These are phyloP conservation scores for Platygyra sinensis DNA, from an alignment of 64 coral and sea anemone species.

Conservation along the genomic window DNA sequence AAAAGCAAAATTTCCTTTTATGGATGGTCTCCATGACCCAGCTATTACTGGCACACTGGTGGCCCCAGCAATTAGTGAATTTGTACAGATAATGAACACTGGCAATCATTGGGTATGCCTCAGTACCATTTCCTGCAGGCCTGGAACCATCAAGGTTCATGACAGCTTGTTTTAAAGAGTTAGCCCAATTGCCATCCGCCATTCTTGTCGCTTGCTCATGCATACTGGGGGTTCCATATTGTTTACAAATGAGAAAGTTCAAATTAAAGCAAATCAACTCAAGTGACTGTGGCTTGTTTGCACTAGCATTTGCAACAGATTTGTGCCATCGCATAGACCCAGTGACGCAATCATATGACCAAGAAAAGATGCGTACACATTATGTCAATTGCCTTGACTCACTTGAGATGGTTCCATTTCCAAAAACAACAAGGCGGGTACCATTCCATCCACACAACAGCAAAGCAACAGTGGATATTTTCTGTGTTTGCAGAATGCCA, in stretches of 20 bases:
- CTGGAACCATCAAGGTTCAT: constrained; percentile 53
- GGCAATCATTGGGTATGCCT: constrained; percentile 57
- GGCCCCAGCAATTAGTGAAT: constrained; percentile 36
- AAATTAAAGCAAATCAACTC: constrained; percentile 46
- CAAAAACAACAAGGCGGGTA: constrained; percentile 46
- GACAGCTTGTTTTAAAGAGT: constrained; percentile 50
- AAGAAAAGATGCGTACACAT: constrained; percentile 51
- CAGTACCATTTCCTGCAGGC: constrained; percentile 41
- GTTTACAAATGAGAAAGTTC: constrained; percentile 66
- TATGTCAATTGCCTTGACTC: constrained; percentile 46
- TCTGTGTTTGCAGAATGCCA: constrained; percentile 33
- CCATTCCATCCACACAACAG: constrained; percentile 9
- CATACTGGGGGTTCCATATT: constrained; percentile 39
- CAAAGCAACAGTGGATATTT: constrained; percentile 32
- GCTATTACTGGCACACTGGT: constrained; percentile 19
- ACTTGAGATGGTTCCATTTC: constrained; percentile 51
- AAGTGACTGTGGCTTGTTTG: constrained; percentile 74
- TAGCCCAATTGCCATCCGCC: constrained; percentile 32
- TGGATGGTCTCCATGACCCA: constrained; percentile 45
- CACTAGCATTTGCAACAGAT: constrained; percentile 61
- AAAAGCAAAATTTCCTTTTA: constrained; percentile 47
- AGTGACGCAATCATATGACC: constrained; percentile 64
- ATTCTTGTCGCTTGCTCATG: constrained; percentile 53
- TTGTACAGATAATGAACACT: constrained; percentile 61
- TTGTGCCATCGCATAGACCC: constrained; percentile 45